These are phyloP conservation scores for Megaceryle torquata DNA, from an alignment of 2,113 vertebrate genomes.

Conservation along the genomic window DNA sequence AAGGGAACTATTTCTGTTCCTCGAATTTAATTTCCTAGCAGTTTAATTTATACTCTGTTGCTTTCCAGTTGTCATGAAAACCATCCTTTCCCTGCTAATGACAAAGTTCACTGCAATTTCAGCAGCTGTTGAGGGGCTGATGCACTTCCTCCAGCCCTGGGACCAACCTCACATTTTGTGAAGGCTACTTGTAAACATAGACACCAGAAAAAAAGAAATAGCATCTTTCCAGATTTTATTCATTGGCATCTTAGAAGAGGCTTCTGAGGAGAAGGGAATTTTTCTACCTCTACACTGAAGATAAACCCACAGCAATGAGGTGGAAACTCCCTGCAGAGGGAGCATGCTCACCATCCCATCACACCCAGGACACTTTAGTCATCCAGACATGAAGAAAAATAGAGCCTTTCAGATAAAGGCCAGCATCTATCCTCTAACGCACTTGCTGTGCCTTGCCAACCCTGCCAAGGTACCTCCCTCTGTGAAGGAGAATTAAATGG, in stretches of 20 bases:
- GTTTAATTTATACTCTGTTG: neutral
- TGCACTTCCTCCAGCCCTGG: neutral
- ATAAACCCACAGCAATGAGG: neutral
- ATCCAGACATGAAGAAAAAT: neutral
- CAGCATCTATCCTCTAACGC: neutral
- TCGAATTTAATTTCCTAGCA: neutral
- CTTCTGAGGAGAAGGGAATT: neutral
- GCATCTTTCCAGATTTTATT: neutral
- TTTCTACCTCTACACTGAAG: neutral
- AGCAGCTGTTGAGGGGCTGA: neutral
- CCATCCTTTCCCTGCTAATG: neutral
- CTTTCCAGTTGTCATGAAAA: neutral
- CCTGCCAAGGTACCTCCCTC: neutral
- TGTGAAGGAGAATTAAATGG: neutral
- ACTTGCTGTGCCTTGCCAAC: neutral
- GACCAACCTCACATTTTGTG: neutral
- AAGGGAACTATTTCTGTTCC: conserved; percentile 6
- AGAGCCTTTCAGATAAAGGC: neutral
- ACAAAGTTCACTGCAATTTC: neutral
- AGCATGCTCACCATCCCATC: neutral
- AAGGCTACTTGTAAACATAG: fast-evolving
- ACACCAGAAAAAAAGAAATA: neutral
- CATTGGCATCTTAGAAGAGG: neutral
- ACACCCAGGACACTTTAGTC: fast-evolving
- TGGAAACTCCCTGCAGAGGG: neutral